Evolutionary conservation across 2,797 vertebrate species (phyloP).

Genomic region (Semotilus atromaculatus): DNA sequence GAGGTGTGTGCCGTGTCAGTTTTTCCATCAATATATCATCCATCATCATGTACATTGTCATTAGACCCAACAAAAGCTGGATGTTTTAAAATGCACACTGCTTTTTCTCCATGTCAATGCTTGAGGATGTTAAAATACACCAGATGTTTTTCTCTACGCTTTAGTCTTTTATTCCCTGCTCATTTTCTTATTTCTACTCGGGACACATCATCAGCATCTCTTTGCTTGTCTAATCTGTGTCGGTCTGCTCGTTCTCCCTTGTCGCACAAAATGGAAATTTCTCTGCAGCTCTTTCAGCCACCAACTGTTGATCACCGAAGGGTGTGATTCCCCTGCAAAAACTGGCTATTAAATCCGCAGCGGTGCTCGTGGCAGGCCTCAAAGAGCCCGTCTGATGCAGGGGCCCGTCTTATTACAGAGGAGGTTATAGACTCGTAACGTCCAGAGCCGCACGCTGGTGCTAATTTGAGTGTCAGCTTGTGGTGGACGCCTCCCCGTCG

Average conservation of each 20-base stretch:
- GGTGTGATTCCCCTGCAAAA: constrained; percentile 70
- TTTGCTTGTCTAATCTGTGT: not conserved
- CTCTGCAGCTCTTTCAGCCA: constrained; percentile 53
- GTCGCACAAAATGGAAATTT: not conserved
- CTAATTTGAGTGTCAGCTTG: constrained; percentile 75
- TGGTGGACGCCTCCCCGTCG: constrained; percentile 68
- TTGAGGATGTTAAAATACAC: not conserved
- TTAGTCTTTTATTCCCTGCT: not conserved
- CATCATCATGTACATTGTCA: not conserved
- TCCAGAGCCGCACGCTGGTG: constrained; percentile 63
- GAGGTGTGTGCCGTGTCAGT: not conserved
- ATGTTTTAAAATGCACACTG: not conserved
- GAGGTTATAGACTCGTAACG: constrained; percentile 51
- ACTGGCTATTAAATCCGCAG: constrained; percentile 72
- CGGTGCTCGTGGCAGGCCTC: constrained; percentile 66
- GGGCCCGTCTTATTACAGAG: constrained; percentile 15
- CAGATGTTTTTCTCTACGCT: not conserved
- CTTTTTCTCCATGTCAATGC: not conserved
- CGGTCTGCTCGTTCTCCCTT: not conserved
- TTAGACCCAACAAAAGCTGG: not conserved
- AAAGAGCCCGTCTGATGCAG: constrained; percentile 58
- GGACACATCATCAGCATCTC: not conserved
- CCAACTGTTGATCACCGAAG: constrained; percentile 53
- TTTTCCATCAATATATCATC: not conserved
- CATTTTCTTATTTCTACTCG: not conserved